These are phyloP conservation scores for Euspilapteryx auroguttella DNA, from an alignment of 2,888 invertebrate genomes.

Conservation along the genomic window DNA sequence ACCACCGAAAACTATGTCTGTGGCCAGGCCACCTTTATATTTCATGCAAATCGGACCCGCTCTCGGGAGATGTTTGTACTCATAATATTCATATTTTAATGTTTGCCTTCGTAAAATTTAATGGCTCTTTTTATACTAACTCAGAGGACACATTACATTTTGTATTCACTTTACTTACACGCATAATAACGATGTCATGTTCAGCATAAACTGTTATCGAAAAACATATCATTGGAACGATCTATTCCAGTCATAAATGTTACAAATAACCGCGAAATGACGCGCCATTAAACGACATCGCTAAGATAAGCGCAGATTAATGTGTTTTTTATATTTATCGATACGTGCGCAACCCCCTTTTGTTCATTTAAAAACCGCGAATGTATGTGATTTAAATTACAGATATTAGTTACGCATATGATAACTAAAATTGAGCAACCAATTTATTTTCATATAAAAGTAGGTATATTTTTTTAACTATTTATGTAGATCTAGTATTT, in stretches of 20 bases:
- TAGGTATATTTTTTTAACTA: too few relatives aligned
- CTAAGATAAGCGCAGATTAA: slow-evolving; percentile 55
- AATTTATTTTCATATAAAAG: too few relatives aligned
- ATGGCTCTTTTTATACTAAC: too few relatives aligned
- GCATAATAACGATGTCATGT: slow-evolving; percentile 18
- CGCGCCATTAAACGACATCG: slow-evolving; percentile 56
- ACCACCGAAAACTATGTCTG: slow-evolving; percentile 49
- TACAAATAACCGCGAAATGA: slow-evolving; percentile 55
- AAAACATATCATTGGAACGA: slow-evolving; percentile 27
- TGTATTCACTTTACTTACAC: slow-evolving; percentile 29
- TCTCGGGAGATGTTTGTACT: not conserved
- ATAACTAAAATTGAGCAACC: too few relatives aligned
- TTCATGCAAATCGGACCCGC: slow-evolving; percentile 47
- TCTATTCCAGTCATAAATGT: slow-evolving; percentile 40
- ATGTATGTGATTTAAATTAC: slow-evolving; percentile 21
- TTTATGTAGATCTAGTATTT: too few relatives aligned
- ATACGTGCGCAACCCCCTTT: slow-evolving; percentile 32
- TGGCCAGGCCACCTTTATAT: slow-evolving; percentile 59
- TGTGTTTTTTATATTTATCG: slow-evolving; percentile 52
- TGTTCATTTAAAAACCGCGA: slow-evolving; percentile 32
- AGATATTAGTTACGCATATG: too few relatives aligned
- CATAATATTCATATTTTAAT: slow-evolving; percentile 7
- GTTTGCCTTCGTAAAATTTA: too few relatives aligned
- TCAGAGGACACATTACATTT: too few relatives aligned
- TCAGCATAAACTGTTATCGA: slow-evolving; percentile 29